Base-by-base conservation (phyloP, 2,113 vertebrate genomes). In the Alaudala cheleensis region DNA sequence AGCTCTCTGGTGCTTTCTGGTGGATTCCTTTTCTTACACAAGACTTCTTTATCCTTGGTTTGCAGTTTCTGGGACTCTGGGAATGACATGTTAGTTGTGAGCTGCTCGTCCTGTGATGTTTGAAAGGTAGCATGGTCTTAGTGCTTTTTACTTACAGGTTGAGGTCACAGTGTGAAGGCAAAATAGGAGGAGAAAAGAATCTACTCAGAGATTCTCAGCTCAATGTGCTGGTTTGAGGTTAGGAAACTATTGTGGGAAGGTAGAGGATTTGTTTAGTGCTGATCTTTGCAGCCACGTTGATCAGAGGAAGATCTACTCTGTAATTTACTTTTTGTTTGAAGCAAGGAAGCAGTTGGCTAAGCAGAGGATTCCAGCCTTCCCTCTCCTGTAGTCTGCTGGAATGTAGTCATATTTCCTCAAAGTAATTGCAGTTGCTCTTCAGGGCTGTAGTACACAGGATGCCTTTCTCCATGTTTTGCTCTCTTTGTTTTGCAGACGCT, bases 401-500 rank as follows among this genome's bases (percentile, higher is more conserved):
- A 29, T 67, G 24, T 22, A 81, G 49, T 93, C 8, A 3, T 60
- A 24, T 83, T 88, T 86, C 25, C 47, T 45, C 39, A 42, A 18
- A 81, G 16, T 57, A 69, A 44, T 51, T 94, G 40, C 19, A 51
- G 53, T 58, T 86, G 64, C 34, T 71, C 31, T 44, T 44, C 39
- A 50, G 56, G 21, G 22, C 70, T 84, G 22, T 90, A 77, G 9
- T 45, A 76, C 42, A 66, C 51, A 69, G 47, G 44, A 42, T 78
- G 17, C 33, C 92, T 96, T 74, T 90, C 45, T 50, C 40, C 10
- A 6, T 53, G 56, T 61, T 64, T 84, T 87, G 34, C 60, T 72
- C 14, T 73, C 65, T 93, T 70, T 95, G 95, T 82, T 95, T 67
- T 90, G 94, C 86, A 99, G 99, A 94, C 98, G 99, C 44, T 99